A percentile compares a stretch with the other conserved stretches of the same genome.
phyloP scores from a whole-genome alignment of 1,140 invertebrate genomes.

The Metopolophium dirhodum region DNA sequence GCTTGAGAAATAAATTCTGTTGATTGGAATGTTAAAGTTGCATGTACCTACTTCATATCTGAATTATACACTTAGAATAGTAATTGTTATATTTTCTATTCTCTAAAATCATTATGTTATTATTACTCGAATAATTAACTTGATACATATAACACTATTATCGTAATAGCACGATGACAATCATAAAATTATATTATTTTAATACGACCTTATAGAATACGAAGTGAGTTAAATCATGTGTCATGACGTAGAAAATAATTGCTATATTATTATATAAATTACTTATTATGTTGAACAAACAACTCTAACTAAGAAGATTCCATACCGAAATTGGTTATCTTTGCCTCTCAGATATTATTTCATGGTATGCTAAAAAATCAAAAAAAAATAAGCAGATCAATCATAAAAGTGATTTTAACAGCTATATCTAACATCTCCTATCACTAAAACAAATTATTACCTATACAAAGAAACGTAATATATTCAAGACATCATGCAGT shows the following conservation, averaged over 20 bases:
- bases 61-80: not conserved
- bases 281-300: not conserved
- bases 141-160: not conserved
- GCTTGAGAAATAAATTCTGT: not conserved
- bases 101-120: not conserved
- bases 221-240: not conserved
- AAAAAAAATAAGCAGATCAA: not conserved
- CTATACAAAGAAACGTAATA: not conserved
- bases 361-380: not conserved
- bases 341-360: not conserved
- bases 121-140: not conserved
- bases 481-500: not conserved
- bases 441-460: not conserved
- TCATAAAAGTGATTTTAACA: not conserved
- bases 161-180: not conserved
- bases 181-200: not conserved
- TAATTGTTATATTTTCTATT: not conserved
- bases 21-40: conserved; percentile 42
- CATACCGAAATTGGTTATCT: not conserved
- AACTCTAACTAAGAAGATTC: not conserved
- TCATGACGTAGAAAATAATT: not conserved
- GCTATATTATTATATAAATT: not conserved
- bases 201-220: not conserved
- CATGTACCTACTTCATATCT: not conserved
- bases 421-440: not conserved